A percentile compares a stretch with the other conserved stretches of the same genome.
Conservation (phyloP, 1,140 invertebrate species). For the Phocides pigmalion region DNA sequence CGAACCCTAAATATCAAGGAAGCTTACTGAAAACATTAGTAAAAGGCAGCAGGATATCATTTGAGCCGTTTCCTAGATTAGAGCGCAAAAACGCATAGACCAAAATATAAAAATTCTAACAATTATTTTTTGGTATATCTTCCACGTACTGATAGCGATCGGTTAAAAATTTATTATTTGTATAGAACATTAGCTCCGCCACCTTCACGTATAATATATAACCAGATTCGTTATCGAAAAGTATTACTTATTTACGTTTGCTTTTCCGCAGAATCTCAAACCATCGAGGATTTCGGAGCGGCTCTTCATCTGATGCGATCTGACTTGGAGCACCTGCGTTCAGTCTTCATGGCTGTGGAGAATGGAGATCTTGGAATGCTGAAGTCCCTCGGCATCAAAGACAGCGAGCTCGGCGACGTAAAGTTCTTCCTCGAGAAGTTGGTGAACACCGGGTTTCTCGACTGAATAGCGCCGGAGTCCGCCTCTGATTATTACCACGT, state of each 20-base stretch:
- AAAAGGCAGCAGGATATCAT: too few relatives aligned
- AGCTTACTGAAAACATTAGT: too few relatives aligned
- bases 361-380: constrained; percentile 97
- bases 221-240: too few relatives aligned
- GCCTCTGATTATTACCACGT: constrained; percentile 86
- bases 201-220: too few relatives aligned
- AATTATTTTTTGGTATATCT: too few relatives aligned
- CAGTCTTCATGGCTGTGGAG: constrained; percentile 98
- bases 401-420: constrained; percentile 97
- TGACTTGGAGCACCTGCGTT: constrained; percentile 95
- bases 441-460: constrained; percentile 97
- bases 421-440: constrained; percentile 98
- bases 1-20: too few relatives aligned
- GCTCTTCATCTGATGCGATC: constrained; percentile 93
- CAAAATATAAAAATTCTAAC: too few relatives aligned
- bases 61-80: too few relatives aligned
- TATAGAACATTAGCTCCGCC: too few relatives aligned
- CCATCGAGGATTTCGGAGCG: constrained; percentile 96
- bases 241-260: constrained; percentile 2
- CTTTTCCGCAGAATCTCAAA: constrained; percentile 93
- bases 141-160: too few relatives aligned
- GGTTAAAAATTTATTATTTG: too few relatives aligned
- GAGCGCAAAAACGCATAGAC: too few relatives aligned
- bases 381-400: constrained; percentile 96
- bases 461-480: constrained; percentile 91